A percentile compares a stretch with the other conserved stretches of the same genome.
phyloP scores from a whole-genome alignment of 2,797 vertebrate species.

The Microctenopoma stevenorrisi region DNA sequence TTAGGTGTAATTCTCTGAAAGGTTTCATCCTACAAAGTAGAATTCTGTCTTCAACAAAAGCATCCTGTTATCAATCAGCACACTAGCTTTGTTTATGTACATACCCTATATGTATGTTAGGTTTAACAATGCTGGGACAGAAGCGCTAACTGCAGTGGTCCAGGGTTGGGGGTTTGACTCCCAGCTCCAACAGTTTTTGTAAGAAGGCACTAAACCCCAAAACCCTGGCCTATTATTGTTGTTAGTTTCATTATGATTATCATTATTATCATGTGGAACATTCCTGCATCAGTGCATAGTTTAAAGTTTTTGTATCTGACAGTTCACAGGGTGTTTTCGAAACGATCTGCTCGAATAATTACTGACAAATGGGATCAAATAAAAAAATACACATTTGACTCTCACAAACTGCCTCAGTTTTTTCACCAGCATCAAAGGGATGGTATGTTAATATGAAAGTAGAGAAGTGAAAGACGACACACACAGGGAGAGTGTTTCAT shows the following conservation, averaged over 20 bases:
- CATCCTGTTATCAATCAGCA: background rate
- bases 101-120: background rate
- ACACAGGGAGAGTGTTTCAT: constrained; percentile 66
- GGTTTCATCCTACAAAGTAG: constrained; percentile 21
- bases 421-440: background rate
- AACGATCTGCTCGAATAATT: too few relatives aligned
- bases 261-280: too few relatives aligned
- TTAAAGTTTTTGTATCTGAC: too few relatives aligned
- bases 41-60: background rate
- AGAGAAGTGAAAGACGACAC: constrained; percentile 70
- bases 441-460: constrained; percentile 35
- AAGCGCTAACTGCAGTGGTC: background rate
- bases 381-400: background rate
- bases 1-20: constrained; percentile 39
- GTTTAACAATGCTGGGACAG: background rate
- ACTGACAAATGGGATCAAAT: background rate
- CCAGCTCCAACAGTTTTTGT: too few relatives aligned
- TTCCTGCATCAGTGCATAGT: too few relatives aligned
- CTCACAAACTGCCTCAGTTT: background rate
- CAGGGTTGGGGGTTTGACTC: too few relatives aligned
- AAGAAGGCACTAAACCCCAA: too few relatives aligned
- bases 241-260: too few relatives aligned
- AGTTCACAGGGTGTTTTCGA: too few relatives aligned
- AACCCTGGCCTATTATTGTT: too few relatives aligned
- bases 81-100: background rate